Conservation (phyloP, 2,797 vertebrate species). For the Neosalanx taihuensis region DNA sequence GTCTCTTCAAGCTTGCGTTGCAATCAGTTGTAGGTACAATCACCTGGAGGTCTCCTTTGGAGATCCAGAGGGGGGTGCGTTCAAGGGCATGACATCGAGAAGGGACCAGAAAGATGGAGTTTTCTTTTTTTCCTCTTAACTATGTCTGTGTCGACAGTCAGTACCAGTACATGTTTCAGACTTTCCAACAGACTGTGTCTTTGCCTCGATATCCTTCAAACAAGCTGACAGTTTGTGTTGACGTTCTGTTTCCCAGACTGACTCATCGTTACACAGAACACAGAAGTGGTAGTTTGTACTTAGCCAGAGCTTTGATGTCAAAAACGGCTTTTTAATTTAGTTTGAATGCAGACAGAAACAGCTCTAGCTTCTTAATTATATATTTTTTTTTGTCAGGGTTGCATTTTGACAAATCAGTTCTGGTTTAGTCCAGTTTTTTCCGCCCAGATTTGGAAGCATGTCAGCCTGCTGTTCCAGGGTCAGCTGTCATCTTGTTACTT, state of each 20-base stretch:
- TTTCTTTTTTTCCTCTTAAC: not conserved
- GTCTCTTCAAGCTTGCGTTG: slow-evolving; percentile 29
- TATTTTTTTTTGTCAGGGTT: slow-evolving; percentile 1
- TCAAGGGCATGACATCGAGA: not conserved
- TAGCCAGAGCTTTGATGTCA: slow-evolving; percentile 36
- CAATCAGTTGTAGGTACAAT: slow-evolving; percentile 21
- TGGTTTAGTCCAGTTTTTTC: slow-evolving; percentile 14
- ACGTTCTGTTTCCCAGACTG: too few relatives aligned
- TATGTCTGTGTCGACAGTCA: slow-evolving; percentile 3
- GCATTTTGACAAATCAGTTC: not conserved
- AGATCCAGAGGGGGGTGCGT: not conserved
- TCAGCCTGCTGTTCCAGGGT: slow-evolving; percentile 25
- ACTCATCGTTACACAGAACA: slow-evolving; percentile 16
- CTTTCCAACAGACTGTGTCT: slow-evolving; percentile 1
- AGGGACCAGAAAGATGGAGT: slow-evolving; percentile 3
- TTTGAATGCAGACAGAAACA: slow-evolving; percentile 26
- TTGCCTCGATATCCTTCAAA: slow-evolving; percentile 16
- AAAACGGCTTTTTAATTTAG: slow-evolving; percentile 37
- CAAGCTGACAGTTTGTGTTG: not conserved
- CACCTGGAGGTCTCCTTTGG: not conserved
- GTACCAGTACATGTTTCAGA: slow-evolving; percentile 3
- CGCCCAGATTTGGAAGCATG: slow-evolving; percentile 18
- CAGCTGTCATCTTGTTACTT: slow-evolving; percentile 15
- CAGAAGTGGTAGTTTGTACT: slow-evolving; percentile 20
- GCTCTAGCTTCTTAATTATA: slow-evolving; percentile 17